Base-by-base conservation (phyloP, 64 coral and sea anemone genomes). In the Montipora sp. region DNA sequence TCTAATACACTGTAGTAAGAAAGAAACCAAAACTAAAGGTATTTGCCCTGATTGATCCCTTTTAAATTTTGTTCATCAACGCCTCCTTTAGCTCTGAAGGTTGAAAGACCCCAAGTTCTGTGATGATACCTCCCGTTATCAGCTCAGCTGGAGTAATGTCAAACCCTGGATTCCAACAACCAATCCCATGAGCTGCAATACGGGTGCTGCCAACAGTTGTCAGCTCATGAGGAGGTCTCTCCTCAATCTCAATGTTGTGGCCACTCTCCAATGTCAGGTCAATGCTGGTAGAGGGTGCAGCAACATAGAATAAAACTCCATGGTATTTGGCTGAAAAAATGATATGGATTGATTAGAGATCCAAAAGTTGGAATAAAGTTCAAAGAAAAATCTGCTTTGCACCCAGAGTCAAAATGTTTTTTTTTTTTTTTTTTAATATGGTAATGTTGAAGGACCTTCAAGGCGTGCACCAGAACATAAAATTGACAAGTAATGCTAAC, bases 111-210 rank as follows among this genome's bases (percentile, higher is more conserved):
- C 98, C 98, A 91, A 49, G n/a, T 81, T 99, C 98, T 24, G 98
- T 99, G 48, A 96, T 84, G 87, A 99, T 99, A n/a, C 96, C 96
- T 15, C 98, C 98, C 23, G 98, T 94, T 70, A 99, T 99, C 63
- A 99, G 75, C 4, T 94, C 89, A 51, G 98, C 94, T 70, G 89
- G 94, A 46, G 98, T 99, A 4, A 99, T 79, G 58, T 99, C 98
- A 96, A 99, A 99, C 47, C 94, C 98, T 60, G 98, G 98, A 86
- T 99, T 99, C 98, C 98, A 99, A 51, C 91, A 94, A 24, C 48
- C 79, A 69, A 99, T 94, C 22, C 92, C 92, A 73, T 89, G 67
- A 19, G 98, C 92, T 18, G 98, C 98, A 85, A 96, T 92, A 20
- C 83, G 88, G 22, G 88, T 16, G 3, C 92, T 94, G 14, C 78